Evolutionary conservation across 1,140 invertebrate genomes (phyloP), one percentile per base, ranked within the genome.

Genomic region (Zaprionus inermis): DNA sequence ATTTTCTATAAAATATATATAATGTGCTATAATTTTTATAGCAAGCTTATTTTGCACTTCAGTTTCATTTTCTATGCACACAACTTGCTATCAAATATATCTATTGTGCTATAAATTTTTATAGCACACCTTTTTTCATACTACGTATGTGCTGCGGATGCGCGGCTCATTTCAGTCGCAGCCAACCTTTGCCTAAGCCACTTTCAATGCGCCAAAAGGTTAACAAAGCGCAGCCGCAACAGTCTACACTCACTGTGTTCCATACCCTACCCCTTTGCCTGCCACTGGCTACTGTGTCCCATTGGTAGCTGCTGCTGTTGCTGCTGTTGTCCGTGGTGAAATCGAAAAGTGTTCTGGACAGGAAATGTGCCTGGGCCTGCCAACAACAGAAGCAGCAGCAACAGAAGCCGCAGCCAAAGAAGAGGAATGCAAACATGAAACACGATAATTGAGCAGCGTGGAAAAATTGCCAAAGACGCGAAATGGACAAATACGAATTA

Each of bases 401-500:
- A 85, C 71, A 86, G 76, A 83, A 80, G 80, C 76, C 72, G 64
- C 32, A 22, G 58, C 34, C 41, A 14, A 12, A 7, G 51, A 66
- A 70, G 77, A 81, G 76, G 84, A 89, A 88, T 80, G 84, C 84
- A 88, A 88, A 88, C 84, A 88, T 80, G 84, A 88, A 89, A 88
- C 83, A 88, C 83, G 84, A 88, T 88, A 88, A 88, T 88, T 88
- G 84, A 88, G 84, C 80, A 83, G 84, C 84, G 84, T 88, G 84
- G 84, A 88, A 88, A 88, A 88, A 88, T 88, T 88, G 84, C 84
- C 80, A 84, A 89, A 89, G 84, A 88, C 84, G 84, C 84, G 84
- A 88, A 88, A 89, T 84, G 84, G 84, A 89, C 84, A 88, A 88
- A 88, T 88, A 88, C 84, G 84, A 88, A 88, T 88, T 89, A 88